Base-by-base conservation (phyloP, 1,140 invertebrate species). In the Cydia splendana region DNA sequence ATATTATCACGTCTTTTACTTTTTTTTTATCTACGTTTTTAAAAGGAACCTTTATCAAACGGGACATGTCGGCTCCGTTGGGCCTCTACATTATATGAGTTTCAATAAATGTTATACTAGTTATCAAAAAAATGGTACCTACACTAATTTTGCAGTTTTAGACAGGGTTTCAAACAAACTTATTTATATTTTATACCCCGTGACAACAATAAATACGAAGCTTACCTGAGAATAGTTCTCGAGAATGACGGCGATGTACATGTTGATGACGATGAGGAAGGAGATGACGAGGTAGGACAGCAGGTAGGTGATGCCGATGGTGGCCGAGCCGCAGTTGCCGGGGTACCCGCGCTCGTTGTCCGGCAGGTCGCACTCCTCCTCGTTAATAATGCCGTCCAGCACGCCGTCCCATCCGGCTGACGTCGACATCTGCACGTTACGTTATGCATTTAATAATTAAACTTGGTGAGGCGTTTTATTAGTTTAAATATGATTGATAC, bases 241-340 rank as follows among this genome's bases (percentile, higher is more conserved):
- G 92, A 99, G 95, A 93, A 99, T 99, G 89, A 99, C 98, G 87
- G 98, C 98, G 93, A 99, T 99, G 95, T 99, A 99, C 98, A 99
- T 99, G 96, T 99, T 99, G 91, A 99, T 98, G 80, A 99, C 98
- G 88, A 99, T 99, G 84, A 99, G 95, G 94, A 99, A 99, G 90
- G 97, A 98, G 90, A 99, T 99, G 84, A 99, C 98, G 89, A 99
- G 95, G 93, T 99, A 99, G 86, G 97, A 97, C 75, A 99, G 96
- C 79, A 99, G 94, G 94, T 97, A 99, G 57, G 98, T 96, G 87
- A 99, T 99, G 80, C 98, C 99, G 86, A 99, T 97, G 67, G 96
- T 97, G 77, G 97, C 97, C 77, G 96, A 98, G 78, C 98, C 98
- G 93, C 99, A 99, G 93, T 98, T 96, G 69, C 97, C 97, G 62